Evolutionary conservation across 2,888 invertebrate genomes (phyloP), one percentile per base, ranked within the genome.

Genomic region (Ramazzottius varieornatus): DNA sequence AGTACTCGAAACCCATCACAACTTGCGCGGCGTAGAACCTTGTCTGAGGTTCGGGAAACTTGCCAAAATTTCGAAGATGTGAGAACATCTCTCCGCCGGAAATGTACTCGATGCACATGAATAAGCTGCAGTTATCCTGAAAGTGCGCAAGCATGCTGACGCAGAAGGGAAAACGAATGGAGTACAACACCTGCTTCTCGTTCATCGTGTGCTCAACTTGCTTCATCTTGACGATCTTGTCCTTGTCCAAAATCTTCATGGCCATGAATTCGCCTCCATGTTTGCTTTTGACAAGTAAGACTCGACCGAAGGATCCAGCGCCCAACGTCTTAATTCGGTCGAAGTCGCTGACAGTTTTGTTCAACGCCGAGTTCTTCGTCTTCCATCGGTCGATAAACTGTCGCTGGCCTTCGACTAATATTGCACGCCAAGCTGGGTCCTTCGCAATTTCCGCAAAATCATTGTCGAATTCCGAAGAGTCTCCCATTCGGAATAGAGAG

Each of bases 21-120:
- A 65, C 65, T 65, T 65, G 65, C 13, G 65, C 64, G 24, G 65
- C 65, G 64, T 65, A 65, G 34, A 65, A 65, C 34, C 34, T 54
- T n/a, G 65, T 40, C 32, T 64, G 64, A 2, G 64, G 32, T 33
- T 65, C 65, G 64, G 65, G 64, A 32, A 65, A 65, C 20, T 64
- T 32, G 2, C 32, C 34, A n/a, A 65, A 33, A 16, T 64, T 54
- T 13, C 64, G 54, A 4, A 65, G 32, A 32, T 65, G 65, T 65
- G 64, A 32, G 29, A 65, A 65, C 65, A 65, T 64, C 33, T 65
- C 65, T 13, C 65, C 65, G n/a, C 34, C 33, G n/a, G n/a, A 29
- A 24, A 54, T 54, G 29, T 24, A 54, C 54, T 54, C 54, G 4
- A 54, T 16, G 29, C 54, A 54, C 54, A 54, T 54, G 29, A 24